These are phyloP conservation scores for Mesocricetus auratus DNA, from an alignment of 2,113 vertebrate species.

Conservation along the genomic window DNA sequence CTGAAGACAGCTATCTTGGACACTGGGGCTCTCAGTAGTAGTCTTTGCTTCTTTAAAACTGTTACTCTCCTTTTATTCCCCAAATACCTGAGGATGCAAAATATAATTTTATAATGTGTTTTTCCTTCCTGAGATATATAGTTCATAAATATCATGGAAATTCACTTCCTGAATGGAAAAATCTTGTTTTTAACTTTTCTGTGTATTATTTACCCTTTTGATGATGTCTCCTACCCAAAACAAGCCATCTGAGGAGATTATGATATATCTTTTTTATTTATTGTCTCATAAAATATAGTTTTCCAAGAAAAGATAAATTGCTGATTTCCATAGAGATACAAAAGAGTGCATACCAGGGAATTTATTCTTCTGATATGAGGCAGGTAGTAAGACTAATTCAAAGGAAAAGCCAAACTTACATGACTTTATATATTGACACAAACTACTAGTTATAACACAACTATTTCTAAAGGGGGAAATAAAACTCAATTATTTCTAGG, in stretches of 20 bases:
- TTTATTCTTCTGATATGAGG: not conserved
- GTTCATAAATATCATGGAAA: not conserved
- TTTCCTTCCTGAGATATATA: conserved; percentile 30
- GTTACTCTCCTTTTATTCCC: not conserved
- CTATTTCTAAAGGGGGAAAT: not conserved
- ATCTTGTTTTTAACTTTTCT: conserved; percentile 21
- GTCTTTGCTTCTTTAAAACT: not conserved
- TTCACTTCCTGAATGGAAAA: not conserved
- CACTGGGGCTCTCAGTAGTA: not conserved
- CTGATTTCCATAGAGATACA: not conserved
- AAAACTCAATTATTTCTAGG: not conserved
- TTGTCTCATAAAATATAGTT: conserved; percentile 30
- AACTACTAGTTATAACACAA: not conserved
- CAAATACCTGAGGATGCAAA: not conserved
- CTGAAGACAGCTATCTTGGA: not conserved
- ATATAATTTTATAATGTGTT: not conserved
- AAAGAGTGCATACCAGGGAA: not conserved
- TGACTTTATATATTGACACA: not conserved
- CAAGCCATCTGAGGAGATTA: not conserved
- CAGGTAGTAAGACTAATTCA: not conserved
- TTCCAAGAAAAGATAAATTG: not conserved
- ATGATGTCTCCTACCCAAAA: not conserved
- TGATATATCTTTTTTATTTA: conserved; percentile 18
- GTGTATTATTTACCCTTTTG: not conserved
- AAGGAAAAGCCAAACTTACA: not conserved